Percentiles rank a stretch among this genome's conserved stretches.
These are phyloP conservation scores for Chondrosia reniformis DNA, from an alignment of 37 sponge, comb jelly and placozoan species.

Conservation along the genomic window DNA sequence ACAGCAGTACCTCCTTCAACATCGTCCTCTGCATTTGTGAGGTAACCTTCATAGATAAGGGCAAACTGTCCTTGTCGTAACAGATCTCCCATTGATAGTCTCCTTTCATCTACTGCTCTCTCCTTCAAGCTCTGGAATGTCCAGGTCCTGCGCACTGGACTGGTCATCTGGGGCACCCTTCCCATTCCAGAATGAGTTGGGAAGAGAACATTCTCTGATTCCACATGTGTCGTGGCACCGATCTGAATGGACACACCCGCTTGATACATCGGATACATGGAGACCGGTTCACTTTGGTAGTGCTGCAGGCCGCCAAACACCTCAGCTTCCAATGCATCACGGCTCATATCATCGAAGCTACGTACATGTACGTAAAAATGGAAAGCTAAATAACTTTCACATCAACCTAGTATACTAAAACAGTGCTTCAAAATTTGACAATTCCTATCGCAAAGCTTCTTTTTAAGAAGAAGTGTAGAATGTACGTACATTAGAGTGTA, in stretches of 20 bases:
- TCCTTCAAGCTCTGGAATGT: constrained; percentile 34
- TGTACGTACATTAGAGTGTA: constrained; percentile 19
- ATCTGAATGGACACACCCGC: not conserved
- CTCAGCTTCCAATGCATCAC: constrained; percentile 5
- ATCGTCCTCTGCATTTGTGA: constrained; percentile 78
- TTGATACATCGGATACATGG: not conserved
- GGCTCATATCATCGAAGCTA: constrained; percentile 15
- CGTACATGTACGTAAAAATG: not conserved
- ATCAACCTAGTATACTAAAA: not conserved
- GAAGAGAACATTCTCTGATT: no score
- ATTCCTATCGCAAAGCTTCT: no score
- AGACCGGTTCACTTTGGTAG: not conserved
- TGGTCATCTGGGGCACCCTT: not conserved
- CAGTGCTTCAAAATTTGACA: not conserved
- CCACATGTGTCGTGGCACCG: not conserved
- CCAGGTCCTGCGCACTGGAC: not conserved
- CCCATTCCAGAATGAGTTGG: no score
- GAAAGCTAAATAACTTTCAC: not conserved
- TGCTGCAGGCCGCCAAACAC: constrained; percentile 9
- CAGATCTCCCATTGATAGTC: constrained; percentile 53
- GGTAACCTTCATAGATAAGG: constrained; percentile 71
- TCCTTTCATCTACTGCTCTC: constrained; percentile 48
- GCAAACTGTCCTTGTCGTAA: constrained; percentile 72
- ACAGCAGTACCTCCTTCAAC: constrained; percentile 63
- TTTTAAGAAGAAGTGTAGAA: not conserved